Evolutionary conservation across 2,888 invertebrate genomes (phyloP).

Genomic region (Hyles lineata): DNA sequence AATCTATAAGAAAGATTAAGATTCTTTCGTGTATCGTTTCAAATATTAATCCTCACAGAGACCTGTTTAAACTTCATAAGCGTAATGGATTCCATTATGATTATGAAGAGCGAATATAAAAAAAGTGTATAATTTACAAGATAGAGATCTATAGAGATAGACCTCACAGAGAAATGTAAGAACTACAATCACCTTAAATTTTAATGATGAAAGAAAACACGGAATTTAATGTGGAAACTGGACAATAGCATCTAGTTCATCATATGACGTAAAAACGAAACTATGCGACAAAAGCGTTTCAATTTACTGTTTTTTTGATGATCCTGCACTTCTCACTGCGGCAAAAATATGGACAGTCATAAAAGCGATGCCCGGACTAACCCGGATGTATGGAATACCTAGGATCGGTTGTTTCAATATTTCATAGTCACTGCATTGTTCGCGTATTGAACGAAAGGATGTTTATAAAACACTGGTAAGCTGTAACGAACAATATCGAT

Average conservation of each 20-base stretch:
- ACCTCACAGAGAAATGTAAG: no score
- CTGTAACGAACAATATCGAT: constrained; percentile 57
- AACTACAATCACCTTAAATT: no score
- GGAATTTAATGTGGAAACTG: no score
- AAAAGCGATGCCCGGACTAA: constrained; percentile 24
- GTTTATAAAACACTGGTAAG: constrained; percentile 62
- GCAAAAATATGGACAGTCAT: constrained; percentile 1
- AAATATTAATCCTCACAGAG: background rate
- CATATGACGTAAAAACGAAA: background rate
- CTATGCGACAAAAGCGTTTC: background rate
- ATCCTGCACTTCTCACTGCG: background rate
- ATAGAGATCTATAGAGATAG: no score
- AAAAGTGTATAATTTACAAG: no score
- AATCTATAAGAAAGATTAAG: background rate
- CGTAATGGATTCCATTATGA: no score
- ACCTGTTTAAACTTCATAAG: no score
- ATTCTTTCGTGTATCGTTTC: no score
- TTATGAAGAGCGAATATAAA: no score
- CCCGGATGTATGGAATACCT: constrained; percentile 1
- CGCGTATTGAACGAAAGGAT: constrained; percentile 34
- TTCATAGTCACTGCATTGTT: constrained; percentile 27
- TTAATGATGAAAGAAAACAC: no score
- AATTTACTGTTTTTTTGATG: background rate
- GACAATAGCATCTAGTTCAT: background rate
- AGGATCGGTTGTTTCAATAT: constrained; percentile 25